These are phyloP conservation scores for Falco biarmicus DNA, from an alignment of 2,797 vertebrate genomes.

Conservation along the genomic window DNA sequence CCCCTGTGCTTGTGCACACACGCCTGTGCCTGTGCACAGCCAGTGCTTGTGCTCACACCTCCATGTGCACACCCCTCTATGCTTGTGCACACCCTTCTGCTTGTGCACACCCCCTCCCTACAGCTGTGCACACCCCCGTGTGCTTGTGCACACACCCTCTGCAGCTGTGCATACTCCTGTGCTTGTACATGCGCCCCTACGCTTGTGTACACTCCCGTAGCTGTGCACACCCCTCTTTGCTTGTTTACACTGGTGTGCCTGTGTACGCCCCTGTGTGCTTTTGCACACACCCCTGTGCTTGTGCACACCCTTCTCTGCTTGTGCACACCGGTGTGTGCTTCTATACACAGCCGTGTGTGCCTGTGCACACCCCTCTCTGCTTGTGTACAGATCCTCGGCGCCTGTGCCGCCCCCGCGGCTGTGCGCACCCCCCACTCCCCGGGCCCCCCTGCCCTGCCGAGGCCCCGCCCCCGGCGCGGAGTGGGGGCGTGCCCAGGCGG, in stretches of 20 bases:
- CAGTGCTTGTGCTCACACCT: not conserved
- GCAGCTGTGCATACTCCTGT: not conserved
- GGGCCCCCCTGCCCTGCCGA: not conserved
- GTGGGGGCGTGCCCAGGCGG: not conserved
- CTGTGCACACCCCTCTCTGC: not conserved
- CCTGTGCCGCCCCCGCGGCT: not conserved
- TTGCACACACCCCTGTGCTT: not conserved
- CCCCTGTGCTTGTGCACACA: not conserved
- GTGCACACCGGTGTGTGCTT: too few species aligned
- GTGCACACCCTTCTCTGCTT: not conserved
- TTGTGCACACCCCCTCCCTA: not conserved
- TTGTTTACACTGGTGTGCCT: not conserved
- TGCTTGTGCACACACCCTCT: not conserved
- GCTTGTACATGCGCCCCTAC: not conserved
- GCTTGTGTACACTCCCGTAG: not conserved
- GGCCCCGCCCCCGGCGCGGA: not conserved
- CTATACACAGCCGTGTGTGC: not conserved
- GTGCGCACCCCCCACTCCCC: not conserved
- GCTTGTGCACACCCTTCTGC: not conserved
- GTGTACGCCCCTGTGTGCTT: not conserved
- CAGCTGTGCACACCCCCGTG: not conserved
- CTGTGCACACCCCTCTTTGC: not conserved
- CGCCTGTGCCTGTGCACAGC: not conserved
- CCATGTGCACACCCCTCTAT: not conserved
- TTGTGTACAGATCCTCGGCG: not conserved